A percentile compares a stretch with the other conserved stretches of the same genome.
These are phyloP conservation scores for Agraylea sexmaculata DNA, from an alignment of 1,140 invertebrate genomes.

Conservation along the genomic window DNA sequence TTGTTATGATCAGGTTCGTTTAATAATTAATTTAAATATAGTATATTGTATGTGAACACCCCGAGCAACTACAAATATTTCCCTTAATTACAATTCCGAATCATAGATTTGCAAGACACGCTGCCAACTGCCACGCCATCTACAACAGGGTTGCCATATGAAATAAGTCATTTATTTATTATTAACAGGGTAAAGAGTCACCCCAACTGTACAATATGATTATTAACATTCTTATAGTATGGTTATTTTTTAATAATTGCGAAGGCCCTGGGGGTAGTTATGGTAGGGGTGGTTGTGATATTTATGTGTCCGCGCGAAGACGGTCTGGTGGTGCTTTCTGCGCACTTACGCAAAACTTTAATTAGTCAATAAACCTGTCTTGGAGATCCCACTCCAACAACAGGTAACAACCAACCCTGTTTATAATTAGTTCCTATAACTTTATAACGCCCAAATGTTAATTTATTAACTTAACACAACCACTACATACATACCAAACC, in stretches of 20 bases:
- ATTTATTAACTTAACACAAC: slow-evolving; percentile 7
- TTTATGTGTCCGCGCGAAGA: slow-evolving; percentile 21
- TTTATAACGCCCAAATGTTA: no score
- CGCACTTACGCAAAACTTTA: slow-evolving; percentile 39
- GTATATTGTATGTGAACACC: no score
- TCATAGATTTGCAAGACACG: slow-evolving; percentile 11
- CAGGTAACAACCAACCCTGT: slow-evolving; percentile 22
- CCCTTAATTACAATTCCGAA: slow-evolving; percentile 19
- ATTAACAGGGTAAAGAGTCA: no score
- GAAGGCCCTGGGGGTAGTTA: neutral
- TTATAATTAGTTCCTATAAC: slow-evolving; percentile 23
- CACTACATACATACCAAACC: slow-evolving; percentile 1
- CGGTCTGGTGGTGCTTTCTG: slow-evolving; percentile 21
- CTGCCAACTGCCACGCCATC: no score
- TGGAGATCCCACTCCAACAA: slow-evolving; percentile 28
- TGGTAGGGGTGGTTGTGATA: slow-evolving; percentile 14
- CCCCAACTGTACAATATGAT: no score
- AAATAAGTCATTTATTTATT: no score
- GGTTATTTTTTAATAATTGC: no score
- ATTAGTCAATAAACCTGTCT: slow-evolving; percentile 43
- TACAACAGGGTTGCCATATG: no score
- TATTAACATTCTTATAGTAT: no score
- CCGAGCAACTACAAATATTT: slow-evolving; percentile 22
- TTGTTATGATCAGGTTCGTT: no score
- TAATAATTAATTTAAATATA: no score